Conservation (phyloP, 2,888 invertebrate species). For the Herminia tarsipennalis region DNA sequence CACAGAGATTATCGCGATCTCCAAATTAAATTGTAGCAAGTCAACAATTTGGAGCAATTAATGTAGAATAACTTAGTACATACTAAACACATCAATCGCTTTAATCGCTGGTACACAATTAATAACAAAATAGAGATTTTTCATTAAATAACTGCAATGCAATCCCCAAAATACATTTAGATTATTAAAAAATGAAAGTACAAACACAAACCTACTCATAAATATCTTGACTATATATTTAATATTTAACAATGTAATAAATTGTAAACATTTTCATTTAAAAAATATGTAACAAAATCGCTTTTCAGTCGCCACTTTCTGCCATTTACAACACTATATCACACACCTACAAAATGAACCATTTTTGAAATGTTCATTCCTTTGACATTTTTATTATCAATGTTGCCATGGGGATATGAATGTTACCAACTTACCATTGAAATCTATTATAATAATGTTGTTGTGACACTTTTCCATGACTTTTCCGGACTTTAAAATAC, state of each 20-base stretch:
- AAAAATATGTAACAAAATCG: conserved; percentile 14
- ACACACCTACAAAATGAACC: conserved; percentile 2
- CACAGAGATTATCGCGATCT: too few relatives aligned
- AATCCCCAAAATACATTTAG: background rate
- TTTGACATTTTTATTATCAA: background rate
- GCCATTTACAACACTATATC: conserved; percentile 6
- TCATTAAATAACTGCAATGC: conserved; percentile 3
- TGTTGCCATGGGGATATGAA: too few relatives aligned
- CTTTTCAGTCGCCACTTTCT: conserved; percentile 4
- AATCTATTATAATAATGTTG: background rate
- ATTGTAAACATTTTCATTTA: conserved; percentile 20
- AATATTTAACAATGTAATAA: conserved; percentile 14
- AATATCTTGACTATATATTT: conserved; percentile 12
- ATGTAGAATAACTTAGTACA: too few relatives aligned
- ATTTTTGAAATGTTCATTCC: conserved; percentile 7
- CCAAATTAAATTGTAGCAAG: too few relatives aligned
- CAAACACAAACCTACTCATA: conserved; percentile 14
- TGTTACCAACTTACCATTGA: background rate
- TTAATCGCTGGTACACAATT: too few relatives aligned
- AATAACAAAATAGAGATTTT: background rate
- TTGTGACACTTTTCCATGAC: too few relatives aligned
- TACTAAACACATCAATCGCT: too few relatives aligned
- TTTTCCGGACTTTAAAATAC: too few relatives aligned
- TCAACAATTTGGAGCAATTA: too few relatives aligned
- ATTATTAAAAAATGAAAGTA: background rate